phyloP scores from a whole-genome alignment of 2,797 vertebrate species.

The Acanthornis magna region DNA sequence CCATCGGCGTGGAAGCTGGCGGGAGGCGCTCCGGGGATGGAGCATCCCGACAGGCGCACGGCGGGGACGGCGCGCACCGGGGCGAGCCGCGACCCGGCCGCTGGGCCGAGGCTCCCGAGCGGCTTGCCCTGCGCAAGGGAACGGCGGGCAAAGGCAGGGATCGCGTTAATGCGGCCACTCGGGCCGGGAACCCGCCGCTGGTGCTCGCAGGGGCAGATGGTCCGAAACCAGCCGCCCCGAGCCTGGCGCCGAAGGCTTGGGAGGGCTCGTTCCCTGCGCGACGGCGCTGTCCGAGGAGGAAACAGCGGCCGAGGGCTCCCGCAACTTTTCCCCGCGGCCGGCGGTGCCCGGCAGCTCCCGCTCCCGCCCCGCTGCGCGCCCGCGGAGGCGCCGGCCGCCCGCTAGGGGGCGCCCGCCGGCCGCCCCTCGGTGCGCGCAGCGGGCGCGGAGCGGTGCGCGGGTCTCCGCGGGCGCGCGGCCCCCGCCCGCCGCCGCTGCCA shows the following conservation, averaged over 20 bases:
- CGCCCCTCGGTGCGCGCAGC: not conserved
- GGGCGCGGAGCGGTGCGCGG: not conserved
- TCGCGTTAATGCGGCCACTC: fast-evolving
- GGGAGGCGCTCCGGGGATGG: not conserved
- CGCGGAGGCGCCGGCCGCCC: not conserved
- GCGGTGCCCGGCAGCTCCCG: not conserved
- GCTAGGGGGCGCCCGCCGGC: not conserved
- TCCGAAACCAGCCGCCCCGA: not conserved
- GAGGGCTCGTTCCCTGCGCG: not conserved
- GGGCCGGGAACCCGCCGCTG: not conserved
- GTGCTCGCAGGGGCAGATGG: fast-evolving
- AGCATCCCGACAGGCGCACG: not conserved
- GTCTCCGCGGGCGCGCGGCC: not conserved
- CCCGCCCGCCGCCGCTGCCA: slow-evolving; percentile 65
- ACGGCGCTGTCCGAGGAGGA: not conserved
- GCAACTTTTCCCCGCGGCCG: not conserved
- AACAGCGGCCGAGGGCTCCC: not conserved
- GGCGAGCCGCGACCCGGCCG: not conserved
- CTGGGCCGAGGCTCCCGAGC: not conserved
- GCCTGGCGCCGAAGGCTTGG: fast-evolving
- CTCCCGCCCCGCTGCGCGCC: not conserved
- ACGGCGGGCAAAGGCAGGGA: not conserved
- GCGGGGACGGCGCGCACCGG: not conserved
- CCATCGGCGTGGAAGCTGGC: not conserved
- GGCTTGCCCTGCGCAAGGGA: not conserved